These are phyloP conservation scores for Cydia splendana DNA, from an alignment of 1,140 invertebrate species.

Conservation along the genomic window DNA sequence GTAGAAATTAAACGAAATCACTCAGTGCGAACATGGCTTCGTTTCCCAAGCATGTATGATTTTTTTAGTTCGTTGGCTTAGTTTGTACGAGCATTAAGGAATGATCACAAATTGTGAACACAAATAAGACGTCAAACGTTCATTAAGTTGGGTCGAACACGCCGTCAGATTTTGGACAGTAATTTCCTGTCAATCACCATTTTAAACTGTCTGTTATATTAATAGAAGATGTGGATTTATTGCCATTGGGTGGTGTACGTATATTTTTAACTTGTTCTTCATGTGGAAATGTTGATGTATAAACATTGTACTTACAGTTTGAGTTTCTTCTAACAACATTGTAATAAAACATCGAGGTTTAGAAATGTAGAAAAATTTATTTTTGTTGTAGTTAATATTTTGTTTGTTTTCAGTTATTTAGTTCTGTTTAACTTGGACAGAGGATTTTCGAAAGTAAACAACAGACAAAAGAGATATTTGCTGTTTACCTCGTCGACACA, in stretches of 20 bases:
- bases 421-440: conserved; percentile 34
- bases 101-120: conserved; percentile 21
- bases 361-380: background rate
- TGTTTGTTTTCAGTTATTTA: conserved; percentile 40
- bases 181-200: conserved; percentile 1
- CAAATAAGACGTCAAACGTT: conserved; percentile 17
- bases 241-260: background rate
- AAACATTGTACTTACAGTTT: background rate
- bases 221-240: conserved; percentile 18
- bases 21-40: background rate
- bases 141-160: conserved; percentile 12
- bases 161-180: background rate
- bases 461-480: conserved; percentile 62
- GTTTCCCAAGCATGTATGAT: background rate
- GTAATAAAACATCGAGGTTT: background rate
- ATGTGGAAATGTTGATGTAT: no score
- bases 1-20: background rate
- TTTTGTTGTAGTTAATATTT: background rate
- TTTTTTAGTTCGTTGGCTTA: background rate
- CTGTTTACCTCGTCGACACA: conserved; percentile 69
- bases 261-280: background rate
- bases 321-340: background rate
- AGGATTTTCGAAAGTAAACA: conserved; percentile 29
- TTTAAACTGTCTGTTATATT: conserved; percentile 18
- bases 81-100: background rate